phyloP scores from a whole-genome alignment of 1,140 invertebrate species.

The Zaprionus ornatus region DNA sequence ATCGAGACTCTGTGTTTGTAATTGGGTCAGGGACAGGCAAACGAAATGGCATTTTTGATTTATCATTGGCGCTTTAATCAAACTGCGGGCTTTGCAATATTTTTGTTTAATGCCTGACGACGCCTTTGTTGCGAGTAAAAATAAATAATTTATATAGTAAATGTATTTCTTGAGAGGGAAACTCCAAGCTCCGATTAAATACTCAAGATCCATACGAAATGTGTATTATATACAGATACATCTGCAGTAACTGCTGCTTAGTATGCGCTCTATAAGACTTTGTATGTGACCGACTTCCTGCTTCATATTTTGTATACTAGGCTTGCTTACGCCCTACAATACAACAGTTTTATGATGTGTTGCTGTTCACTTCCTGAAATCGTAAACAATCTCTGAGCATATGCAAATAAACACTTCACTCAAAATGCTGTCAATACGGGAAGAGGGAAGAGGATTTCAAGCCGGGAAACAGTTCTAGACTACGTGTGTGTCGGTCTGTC shows the following conservation, averaged over 20 bases:
- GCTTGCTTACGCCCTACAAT: constrained; percentile 35
- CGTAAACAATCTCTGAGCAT: constrained; percentile 39
- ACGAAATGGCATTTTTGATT: constrained; percentile 31
- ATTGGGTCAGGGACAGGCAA: constrained; percentile 70
- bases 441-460: constrained; percentile 22
- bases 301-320: neutral
- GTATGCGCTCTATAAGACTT: constrained; percentile 9
- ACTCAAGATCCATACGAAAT: too few relatives aligned
- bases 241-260: constrained; percentile 26
- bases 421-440: constrained; percentile 17
- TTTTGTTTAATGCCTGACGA: constrained; percentile 5
- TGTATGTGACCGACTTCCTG: constrained; percentile 44
- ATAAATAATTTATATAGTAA: neutral
- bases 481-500: neutral
- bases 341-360: constrained; percentile 48
- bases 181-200: neutral
- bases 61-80: constrained; percentile 9
- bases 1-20: constrained; percentile 38
- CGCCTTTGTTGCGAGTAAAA: neutral
- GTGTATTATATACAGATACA: neutral
- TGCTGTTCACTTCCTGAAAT: constrained; percentile 53
- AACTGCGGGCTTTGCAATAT: constrained; percentile 17
- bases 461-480: constrained; percentile 3
- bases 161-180: neutral
- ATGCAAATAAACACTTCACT: constrained; percentile 66